Base-by-base conservation (phyloP, 1,140 invertebrate species). In the Aradophagus sp. region DNA sequence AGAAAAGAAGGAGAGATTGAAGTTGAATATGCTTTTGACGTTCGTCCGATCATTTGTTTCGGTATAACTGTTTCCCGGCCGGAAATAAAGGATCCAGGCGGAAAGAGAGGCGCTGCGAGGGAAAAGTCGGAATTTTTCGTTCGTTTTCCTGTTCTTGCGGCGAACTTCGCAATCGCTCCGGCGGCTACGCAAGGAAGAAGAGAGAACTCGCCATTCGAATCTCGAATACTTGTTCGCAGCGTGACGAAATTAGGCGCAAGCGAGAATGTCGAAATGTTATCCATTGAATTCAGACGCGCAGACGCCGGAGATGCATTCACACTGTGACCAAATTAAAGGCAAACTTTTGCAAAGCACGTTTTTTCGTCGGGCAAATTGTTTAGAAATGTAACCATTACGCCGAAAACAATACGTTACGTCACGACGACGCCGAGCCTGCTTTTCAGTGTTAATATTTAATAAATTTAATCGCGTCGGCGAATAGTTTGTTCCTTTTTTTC, bases 221-320 rank as follows among this genome's bases (percentile, higher is more conserved):
- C 61, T 72, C 61, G 55, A 58, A 68, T 68, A 59, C n/a, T 44
- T 39, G 55, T 61, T 59, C 52, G 53, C 59, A 63, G 39, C 53
- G 53, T 72, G 68, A 65, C 53, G 68, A 65, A 71, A 66, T 72
- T 72, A 65, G 68, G 55, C 42, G 68, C 55, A 61, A 61, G 68
- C 41, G 68, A 61, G 53, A 72, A 61, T 72, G 59, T 65, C 61
- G 68, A 65, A 72, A 72, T 36, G 38, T n/a, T 62, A 72, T 59
- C 69, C 50, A 66, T 66, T 65, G 55, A 72, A 72, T 72, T 66
- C 69, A 71, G 68, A 59, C 45, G 47, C 47, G 38, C 59, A 55
- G 53, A 71, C 59, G 47, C 53, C 59, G 48, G 68, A 72, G 69
- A 66, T 72, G 47, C 55, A 65, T 58, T 63, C 55, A 58, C 53